Evolutionary conservation across 2,888 invertebrate genomes (phyloP).

Genomic region (Clitarchus hookeri): DNA sequence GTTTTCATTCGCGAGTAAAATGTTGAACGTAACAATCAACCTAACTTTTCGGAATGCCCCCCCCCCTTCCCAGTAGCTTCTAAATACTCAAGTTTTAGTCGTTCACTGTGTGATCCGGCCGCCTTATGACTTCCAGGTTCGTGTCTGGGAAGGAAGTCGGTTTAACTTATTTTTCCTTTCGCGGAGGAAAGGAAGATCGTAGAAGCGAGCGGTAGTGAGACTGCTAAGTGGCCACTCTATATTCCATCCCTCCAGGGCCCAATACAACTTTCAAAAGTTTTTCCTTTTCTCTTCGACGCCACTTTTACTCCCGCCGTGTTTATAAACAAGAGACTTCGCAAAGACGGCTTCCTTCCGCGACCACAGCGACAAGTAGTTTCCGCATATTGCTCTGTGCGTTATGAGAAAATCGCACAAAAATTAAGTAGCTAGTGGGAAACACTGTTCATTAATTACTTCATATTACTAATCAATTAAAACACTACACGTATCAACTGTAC

Average conservation of each 20-base stretch:
- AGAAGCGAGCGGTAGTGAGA: not conserved
- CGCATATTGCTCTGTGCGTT: not conserved
- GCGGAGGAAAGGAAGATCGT: not conserved
- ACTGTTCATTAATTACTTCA: too few relatives aligned
- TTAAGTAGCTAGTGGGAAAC: too few relatives aligned
- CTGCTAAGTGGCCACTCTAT: constrained; percentile 14
- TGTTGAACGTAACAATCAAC: too few relatives aligned
- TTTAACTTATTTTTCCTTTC: not conserved
- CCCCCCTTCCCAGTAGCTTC: too few relatives aligned
- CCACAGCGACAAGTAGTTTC: not conserved
- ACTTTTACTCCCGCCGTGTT: not conserved
- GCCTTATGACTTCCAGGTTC: not conserved
- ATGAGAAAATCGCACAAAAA: too few relatives aligned
- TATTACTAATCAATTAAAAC: too few relatives aligned
- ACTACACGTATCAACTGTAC: too few relatives aligned
- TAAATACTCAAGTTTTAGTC: too few relatives aligned
- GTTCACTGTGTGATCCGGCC: not conserved
- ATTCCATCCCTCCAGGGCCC: constrained; percentile 1
- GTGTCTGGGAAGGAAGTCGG: not conserved
- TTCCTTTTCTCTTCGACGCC: not conserved
- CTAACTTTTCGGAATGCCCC: too few relatives aligned
- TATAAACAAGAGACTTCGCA: not conserved
- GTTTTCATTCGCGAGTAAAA: too few relatives aligned
- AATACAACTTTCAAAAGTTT: constrained; percentile 8
- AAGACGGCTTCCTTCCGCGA: not conserved